Evolutionary conservation across 2,113 vertebrate genomes (phyloP), one percentile per base, ranked within the genome.

Genomic region (Psophia crepitans): DNA sequence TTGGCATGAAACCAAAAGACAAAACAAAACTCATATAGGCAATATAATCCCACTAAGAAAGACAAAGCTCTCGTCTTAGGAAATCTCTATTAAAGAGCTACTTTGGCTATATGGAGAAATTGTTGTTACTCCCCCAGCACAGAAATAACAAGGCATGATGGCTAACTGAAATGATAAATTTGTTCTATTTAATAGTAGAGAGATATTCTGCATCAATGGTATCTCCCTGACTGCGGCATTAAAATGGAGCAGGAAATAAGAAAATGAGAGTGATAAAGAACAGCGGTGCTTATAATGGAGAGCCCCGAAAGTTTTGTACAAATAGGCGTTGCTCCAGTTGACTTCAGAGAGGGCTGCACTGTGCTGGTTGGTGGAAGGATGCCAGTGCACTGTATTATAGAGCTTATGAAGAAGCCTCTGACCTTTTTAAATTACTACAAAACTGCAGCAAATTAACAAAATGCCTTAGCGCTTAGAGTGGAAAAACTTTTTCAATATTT

Each of bases 361-460:
- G 41, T 63, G 8, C 14, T 23, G 6, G 32, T 6, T 90, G 71
- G 21, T 83, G n/a, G 58, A 80, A 93, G 8, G 27, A n/a, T 66
- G 82, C 57, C 76, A 78, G 32, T 65, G 46, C 43, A 53, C 33
- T 70, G 30, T 48, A 37, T 78, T 64, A 35, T 24, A 32, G 58
- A 77, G 46, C 80, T 93, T 78, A 26, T 48, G 41, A 82, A 79
- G 64, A 75, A 61, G 19, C 22, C 9, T 84, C 24, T 44, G 80
- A 89, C 61, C 80, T 87, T 92, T 88, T 64, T 0, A 81, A 89
- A 65, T 92, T 12, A 19, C 76, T 84, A 24, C 33, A 94, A 90
- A 90, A 68, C 71, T 87, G 41, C 44, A 84, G 65, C 74, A 90
- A 20, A 53, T 93, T 91, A 95, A 61, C 39, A 87, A 95, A 96